A percentile compares a stretch with the other conserved stretches of the same genome.
Evolutionary conservation across 2,888 invertebrate species (phyloP).

Genomic region (Anthrax anthrax): DNA sequence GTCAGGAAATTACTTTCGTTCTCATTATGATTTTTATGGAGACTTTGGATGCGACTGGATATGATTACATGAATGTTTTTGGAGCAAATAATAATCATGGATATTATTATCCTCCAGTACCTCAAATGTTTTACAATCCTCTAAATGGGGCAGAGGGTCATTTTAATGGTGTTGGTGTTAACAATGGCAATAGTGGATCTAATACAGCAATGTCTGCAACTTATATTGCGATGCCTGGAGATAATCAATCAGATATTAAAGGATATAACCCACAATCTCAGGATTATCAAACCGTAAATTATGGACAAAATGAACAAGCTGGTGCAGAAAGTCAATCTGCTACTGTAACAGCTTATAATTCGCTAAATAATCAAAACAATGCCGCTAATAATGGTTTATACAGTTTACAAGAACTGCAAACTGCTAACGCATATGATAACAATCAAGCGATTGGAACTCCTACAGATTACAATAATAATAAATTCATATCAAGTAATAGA

Average conservation of each 20-base stretch:
- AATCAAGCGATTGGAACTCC: neutral
- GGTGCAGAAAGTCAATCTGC: constrained; percentile 12
- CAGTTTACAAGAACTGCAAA: too few species aligned
- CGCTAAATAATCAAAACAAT: constrained; percentile 7
- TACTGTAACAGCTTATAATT: constrained; percentile 11
- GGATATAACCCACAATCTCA: constrained; percentile 3
- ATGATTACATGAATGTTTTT: neutral
- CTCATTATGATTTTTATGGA: neutral
- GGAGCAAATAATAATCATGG: constrained; percentile 1
- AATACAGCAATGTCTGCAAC: constrained; percentile 1
- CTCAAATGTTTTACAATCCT: neutral
- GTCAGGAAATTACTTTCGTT: too few species aligned
- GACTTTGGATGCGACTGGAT: neutral
- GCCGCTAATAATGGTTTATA: constrained; percentile 6
- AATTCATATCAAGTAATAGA: neutral
- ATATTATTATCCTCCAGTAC: constrained; percentile 7
- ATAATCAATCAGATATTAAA: constrained; percentile 1
- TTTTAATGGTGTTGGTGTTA: too few species aligned
- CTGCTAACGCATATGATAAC: constrained; percentile 13
- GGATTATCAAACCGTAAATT: constrained; percentile 3
- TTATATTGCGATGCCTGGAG: neutral
- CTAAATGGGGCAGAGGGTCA: neutral
- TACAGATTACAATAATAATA: neutral
- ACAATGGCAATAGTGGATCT: neutral
- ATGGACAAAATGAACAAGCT: constrained; percentile 1